Percentiles rank a stretch among this genome's conserved stretches.
Evolutionary conservation across 64 coral and sea anemone species (phyloP).

Genomic region (Exaiptasia diaphana): DNA sequence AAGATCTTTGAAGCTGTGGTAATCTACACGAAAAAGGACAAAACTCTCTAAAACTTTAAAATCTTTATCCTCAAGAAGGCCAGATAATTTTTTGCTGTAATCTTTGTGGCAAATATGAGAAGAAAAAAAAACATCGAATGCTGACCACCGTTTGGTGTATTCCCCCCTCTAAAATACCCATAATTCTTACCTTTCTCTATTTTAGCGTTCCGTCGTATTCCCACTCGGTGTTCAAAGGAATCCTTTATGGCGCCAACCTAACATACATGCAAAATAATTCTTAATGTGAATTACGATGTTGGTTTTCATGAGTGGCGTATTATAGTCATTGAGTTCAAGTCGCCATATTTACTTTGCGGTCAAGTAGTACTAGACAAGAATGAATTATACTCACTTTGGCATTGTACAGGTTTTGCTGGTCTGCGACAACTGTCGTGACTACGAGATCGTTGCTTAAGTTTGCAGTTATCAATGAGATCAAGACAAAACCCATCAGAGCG

Average conservation of each 20-base stretch:
- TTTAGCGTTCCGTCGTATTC: neutral
- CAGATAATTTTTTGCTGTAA: too few relatives aligned
- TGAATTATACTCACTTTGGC: neutral
- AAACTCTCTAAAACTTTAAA: too few relatives aligned
- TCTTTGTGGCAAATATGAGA: neutral
- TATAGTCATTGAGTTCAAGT: too few relatives aligned
- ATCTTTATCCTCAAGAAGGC: too few relatives aligned
- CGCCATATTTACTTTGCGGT: too few relatives aligned
- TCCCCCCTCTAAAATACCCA: too few relatives aligned
- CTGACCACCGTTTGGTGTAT: too few relatives aligned
- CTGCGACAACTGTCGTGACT: neutral
- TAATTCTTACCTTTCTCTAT: conserved; percentile 29
- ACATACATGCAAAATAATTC: neutral
- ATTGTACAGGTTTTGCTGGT: neutral
- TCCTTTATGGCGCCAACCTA: conserved; percentile 43
- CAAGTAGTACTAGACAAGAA: too few relatives aligned
- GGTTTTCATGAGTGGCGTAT: neutral
- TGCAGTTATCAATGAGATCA: conserved; percentile 29
- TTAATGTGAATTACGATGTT: neutral
- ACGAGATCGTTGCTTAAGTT: neutral
- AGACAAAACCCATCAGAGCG: conserved; percentile 8
- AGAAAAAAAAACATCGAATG: neutral
- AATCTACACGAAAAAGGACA: too few relatives aligned
- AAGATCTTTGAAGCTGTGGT: conserved; percentile 19
- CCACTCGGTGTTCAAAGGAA: conserved; percentile 10